Base-by-base conservation (phyloP, 2,113 vertebrate genomes). In the Heterotilapia buettikoferi region DNA sequence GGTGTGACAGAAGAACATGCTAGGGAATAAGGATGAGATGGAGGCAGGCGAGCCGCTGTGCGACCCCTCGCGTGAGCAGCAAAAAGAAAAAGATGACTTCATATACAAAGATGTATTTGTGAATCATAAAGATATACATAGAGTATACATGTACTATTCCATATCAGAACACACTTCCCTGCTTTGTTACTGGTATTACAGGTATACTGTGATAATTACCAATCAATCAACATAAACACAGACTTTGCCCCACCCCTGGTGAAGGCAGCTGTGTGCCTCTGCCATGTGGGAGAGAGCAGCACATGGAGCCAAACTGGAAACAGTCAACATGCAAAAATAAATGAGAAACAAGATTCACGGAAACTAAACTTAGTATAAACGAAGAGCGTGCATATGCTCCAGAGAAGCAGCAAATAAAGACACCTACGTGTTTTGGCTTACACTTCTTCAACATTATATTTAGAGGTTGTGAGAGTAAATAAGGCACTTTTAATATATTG, bases 351-450 rank as follows among this genome's bases (percentile, higher is more conserved):
- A 40, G 53, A 9, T 12, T n/a, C 8, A n/a, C 2, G 36, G 19
- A 61, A 57, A 83, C 38, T 38, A 68, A 24, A 78, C 38, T 82
- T 38, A 57, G 45, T 12, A 52, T 26, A 26, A 82, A 38, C 0
- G 53, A 80, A 54, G 73, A 76, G 84, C 24, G 2, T 83, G 16
- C 84, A 89, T 89, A 92, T 87, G 88, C 19, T 82, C 4, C 13
- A 38, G 24, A 26, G 45, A 21, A 86, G 53, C 61, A 80, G 83
- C 54, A 84, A 82, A 71, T 57, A 84, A 52, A 84, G 53, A 93
- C 89, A 24, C 88, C 89, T 82, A 63, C 85, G 80, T 4, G 24
- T 38, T 84, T 53, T 82, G 85, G 83, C 83, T 91, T 83, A 29
- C 26, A 82, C 57, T 29, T 61, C 2, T 66, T 54, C 26, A 40